These are phyloP conservation scores for Siniperca scherzeri DNA, from an alignment of 2,797 vertebrate genomes.

Conservation along the genomic window DNA sequence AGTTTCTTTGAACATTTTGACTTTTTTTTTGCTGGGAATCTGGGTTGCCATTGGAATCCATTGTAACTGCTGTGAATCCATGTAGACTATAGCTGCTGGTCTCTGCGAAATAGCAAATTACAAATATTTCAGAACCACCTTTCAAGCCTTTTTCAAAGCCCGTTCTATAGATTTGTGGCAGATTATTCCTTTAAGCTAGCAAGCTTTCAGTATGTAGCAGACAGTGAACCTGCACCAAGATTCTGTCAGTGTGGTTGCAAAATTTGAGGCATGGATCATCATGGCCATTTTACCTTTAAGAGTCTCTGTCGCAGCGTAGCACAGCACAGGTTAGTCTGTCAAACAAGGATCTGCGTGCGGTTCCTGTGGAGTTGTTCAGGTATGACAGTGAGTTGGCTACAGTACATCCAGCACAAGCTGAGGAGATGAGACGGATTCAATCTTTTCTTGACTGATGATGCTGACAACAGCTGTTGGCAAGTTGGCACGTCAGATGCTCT, in stretches of 20 bases:
- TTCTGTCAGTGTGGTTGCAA: not conserved
- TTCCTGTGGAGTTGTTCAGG: not conserved
- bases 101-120: not conserved
- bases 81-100: not conserved
- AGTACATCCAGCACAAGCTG: not conserved
- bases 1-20: not conserved
- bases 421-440: constrained; percentile 27
- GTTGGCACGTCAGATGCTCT: constrained; percentile 1
- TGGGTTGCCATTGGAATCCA: not conserved
- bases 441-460: constrained; percentile 31
- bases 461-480: constrained; percentile 32
- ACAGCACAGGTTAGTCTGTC: constrained; percentile 5
- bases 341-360: not conserved
- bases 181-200: not conserved
- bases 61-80: not conserved
- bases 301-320: not conserved
- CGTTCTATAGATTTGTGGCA: not conserved
- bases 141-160: not conserved
- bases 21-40: constrained; percentile 8
- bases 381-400: not conserved
- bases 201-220: not conserved
- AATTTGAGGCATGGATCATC: not conserved
- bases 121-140: constrained; percentile 11
- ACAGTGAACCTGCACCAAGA: not conserved
- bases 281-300: not conserved